Base-by-base conservation (phyloP, 2,888 invertebrate species). In the Ectemnius lituratus region DNA sequence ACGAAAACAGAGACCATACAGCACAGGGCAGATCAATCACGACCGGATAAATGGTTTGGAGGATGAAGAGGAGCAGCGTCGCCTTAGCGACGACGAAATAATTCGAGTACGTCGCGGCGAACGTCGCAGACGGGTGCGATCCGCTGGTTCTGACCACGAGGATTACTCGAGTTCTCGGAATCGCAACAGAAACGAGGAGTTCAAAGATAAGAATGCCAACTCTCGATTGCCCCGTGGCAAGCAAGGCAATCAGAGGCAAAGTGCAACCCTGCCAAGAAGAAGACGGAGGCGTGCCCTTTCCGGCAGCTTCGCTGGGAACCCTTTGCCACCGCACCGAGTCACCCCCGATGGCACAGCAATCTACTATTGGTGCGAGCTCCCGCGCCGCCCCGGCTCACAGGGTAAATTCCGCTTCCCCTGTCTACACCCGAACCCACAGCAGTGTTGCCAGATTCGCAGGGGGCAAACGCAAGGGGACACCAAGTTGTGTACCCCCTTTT, bases 321-420 rank as follows among this genome's bases (percentile, higher is more conserved):
- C 89, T 6, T 84, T 93, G 86, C 95, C 96, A 80, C 96, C 96
- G 73, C 95, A 94, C 89, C 93, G 96, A 80, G 93, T 94, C 85
- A 96, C 96, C 70, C 94, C 96, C 37, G 96, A 97, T 92, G 96
- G 96, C 85, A 96, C 96, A 76, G 94, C 94, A 89, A 94, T 96
- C 89, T 96, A 95, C 93, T 96, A 96, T 92, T 96, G 96, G 96
- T 96, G 96, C 92, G 96, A 96, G 92, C 91, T 95, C 91, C 94
- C 95, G 84, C 89, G 90, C 87, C 90, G 89, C 86, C 90, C 90
- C 89, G 90, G 90, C 88, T 90, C 89, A 87, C 90, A 90, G 90
- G 90, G 90, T 90, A 90, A 90, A 85, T 87, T 88, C 77, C 76
- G 81, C 78, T 76, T 78, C 67, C 73, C 78, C 52, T 52, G 52